Evolutionary conservation across 2,888 invertebrate species (phyloP).

Genomic region (Drosophila dives): DNA sequence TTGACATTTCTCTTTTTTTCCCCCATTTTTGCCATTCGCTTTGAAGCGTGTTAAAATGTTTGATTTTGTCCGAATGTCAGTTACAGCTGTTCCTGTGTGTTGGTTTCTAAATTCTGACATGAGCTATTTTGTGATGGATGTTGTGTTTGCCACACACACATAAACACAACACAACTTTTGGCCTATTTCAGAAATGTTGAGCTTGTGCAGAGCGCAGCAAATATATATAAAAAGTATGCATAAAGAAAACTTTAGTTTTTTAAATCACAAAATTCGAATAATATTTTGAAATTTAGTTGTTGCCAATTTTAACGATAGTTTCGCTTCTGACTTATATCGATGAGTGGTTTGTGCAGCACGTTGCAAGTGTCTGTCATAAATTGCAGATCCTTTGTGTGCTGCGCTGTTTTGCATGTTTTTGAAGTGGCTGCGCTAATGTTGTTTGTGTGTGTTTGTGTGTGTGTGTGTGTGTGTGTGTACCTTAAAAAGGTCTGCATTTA

Average conservation of each 20-base stretch:
- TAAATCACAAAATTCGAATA: not conserved
- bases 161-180: conserved; percentile 2
- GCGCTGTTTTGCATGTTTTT: conserved; percentile 71
- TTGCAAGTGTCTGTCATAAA: conserved; percentile 61
- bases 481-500: conserved; percentile 32
- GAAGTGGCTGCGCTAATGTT: conserved; percentile 59
- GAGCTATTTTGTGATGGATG: conserved; percentile 53
- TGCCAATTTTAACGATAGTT: not conserved
- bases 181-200: not conserved
- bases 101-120: conserved; percentile 42
- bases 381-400: conserved; percentile 64
- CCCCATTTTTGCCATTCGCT: conserved; percentile 34
- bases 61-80: conserved; percentile 78
- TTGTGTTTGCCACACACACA: conserved; percentile 16
- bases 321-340: not conserved
- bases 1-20: conserved; percentile 63
- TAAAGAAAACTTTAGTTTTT: not conserved
- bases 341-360: conserved; percentile 9
- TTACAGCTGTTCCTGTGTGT: conserved; percentile 71
- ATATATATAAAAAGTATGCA: not conserved
- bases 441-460: not conserved
- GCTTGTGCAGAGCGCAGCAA: conserved; percentile 3
- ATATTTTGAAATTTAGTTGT: not conserved
- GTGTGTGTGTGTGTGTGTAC: conserved; percentile 3
- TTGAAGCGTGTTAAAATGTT: conserved; percentile 80